Conservation (phyloP, 2,113 vertebrate species). For the Pardalotus punctatus region DNA sequence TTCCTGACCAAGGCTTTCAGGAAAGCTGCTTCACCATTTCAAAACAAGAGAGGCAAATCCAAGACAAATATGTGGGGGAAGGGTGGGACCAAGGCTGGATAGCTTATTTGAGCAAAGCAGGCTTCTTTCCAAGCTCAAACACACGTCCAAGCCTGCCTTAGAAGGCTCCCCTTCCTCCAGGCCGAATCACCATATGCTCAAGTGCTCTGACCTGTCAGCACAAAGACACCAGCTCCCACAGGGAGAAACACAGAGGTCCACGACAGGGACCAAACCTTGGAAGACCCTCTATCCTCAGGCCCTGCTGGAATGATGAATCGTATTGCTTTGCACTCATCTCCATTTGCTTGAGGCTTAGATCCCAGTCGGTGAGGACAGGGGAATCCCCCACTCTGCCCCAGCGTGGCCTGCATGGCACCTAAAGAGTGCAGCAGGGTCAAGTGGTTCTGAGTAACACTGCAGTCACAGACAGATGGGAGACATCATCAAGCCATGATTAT, state of each 20-base stretch:
- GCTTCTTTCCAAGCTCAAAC: background rate
- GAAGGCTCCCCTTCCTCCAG: background rate
- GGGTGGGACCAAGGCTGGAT: background rate
- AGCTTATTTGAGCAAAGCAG: background rate
- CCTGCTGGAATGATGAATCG: background rate
- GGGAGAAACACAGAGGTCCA: conserved; percentile 37
- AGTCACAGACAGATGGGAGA: conserved; percentile 56
- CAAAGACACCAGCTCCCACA: conserved; percentile 42
- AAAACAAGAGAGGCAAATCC: background rate
- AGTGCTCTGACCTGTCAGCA: background rate
- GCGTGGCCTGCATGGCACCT: background rate
- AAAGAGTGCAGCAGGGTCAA: background rate
- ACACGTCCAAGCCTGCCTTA: background rate
- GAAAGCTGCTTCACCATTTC: background rate
- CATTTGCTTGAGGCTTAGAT: background rate
- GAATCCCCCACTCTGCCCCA: background rate
- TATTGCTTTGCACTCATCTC: background rate
- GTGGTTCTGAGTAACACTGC: conserved; percentile 18
- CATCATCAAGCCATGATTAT: conserved; percentile 29
- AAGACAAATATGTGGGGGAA: background rate
- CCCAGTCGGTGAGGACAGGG: background rate
- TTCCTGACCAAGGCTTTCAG: conserved; percentile 7
- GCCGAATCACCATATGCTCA: background rate
- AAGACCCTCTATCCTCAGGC: background rate
- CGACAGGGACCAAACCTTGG: background rate